Base-by-base conservation (phyloP, 2,113 vertebrate species). In the Numenius arquata region DNA sequence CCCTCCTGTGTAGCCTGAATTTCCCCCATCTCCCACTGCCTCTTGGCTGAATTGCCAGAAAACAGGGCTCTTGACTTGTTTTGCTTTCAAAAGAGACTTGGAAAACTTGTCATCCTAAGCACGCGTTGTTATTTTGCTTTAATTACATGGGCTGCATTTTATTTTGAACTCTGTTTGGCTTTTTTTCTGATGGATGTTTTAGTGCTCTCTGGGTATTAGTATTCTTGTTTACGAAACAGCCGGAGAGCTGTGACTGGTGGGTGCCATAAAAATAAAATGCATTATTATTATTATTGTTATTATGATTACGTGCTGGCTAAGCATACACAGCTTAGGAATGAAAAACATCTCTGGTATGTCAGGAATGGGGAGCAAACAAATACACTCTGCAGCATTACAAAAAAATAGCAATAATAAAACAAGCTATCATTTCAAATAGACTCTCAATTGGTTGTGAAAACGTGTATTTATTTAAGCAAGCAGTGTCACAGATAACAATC, bases 341-440 rank as follows among this genome's bases (percentile, higher is more conserved):
- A 61, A 13, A 97, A 92, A 41, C 36, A 89, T 96, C 84, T 59
- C 43, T 67, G 94, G 38, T 88, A 97, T 97, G 96, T 48, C 91
- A 97, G 80, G 96, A 97, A 96, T 85, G 89, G 78, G 77, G 78
- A 91, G 84, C 40, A 84, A 96, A 73, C 87, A 94, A 95, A 95
- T 53, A 61, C 1, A 8, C 79, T 94, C 65, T 70, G 76, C 25
- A 55, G 68, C 79, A 61, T 48, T 66, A 55, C 48, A 78, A 71
- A 61, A 71, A 79, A 59, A 3, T 13, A 40, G 34, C 8, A 75
- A 74, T 50, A 81, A 89, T 36, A 85, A 93, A 95, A 34, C 8
- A 14, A 76, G 70, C 14, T 40, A 48, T 66, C 27, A 5, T 82
- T 95, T 83, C 62, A 76, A 91, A 84, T 19, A 56, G 41, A 21